These are phyloP conservation scores for Phragmatobia fuliginosa DNA, from an alignment of 2,888 invertebrate species.

Conservation along the genomic window DNA sequence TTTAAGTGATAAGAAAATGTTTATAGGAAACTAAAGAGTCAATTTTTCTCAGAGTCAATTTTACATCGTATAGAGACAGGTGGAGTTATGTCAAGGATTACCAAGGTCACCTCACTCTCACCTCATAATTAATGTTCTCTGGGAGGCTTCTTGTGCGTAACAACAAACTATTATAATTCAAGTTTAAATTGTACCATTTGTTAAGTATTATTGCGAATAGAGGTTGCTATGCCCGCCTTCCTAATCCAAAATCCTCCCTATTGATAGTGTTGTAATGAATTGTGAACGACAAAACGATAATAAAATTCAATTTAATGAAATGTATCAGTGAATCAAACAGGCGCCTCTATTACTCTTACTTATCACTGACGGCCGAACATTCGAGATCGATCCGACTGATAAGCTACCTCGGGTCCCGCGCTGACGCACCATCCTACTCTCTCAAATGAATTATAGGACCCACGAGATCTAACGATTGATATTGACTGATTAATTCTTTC, in stretches of 20 bases:
- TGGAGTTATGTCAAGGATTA: too few relatives aligned
- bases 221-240: not conserved
- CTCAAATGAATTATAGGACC: slow-evolving; percentile 5
- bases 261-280: slow-evolving; percentile 11
- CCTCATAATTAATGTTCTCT: too few relatives aligned
- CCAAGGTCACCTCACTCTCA: too few relatives aligned
- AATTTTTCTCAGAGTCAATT: too few relatives aligned
- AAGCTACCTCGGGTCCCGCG: slow-evolving; percentile 15
- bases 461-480: not conserved
- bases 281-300: not conserved
- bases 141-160: too few relatives aligned
- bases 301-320: slow-evolving; percentile 8
- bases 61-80: too few relatives aligned
- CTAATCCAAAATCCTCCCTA: too few relatives aligned
- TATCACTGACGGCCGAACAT: slow-evolving; percentile 14
- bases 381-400: slow-evolving; percentile 20
- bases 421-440: not conserved
- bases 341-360: slow-evolving; percentile 20
- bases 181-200: too few relatives aligned
- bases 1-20: too few relatives aligned
- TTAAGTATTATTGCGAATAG: too few relatives aligned
- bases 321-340: not conserved
- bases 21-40: too few relatives aligned
- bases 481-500: not conserved
- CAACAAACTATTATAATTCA: too few relatives aligned